Base-by-base conservation (phyloP, 2,797 vertebrate species). In the Xiphophorus birchmanni region DNA sequence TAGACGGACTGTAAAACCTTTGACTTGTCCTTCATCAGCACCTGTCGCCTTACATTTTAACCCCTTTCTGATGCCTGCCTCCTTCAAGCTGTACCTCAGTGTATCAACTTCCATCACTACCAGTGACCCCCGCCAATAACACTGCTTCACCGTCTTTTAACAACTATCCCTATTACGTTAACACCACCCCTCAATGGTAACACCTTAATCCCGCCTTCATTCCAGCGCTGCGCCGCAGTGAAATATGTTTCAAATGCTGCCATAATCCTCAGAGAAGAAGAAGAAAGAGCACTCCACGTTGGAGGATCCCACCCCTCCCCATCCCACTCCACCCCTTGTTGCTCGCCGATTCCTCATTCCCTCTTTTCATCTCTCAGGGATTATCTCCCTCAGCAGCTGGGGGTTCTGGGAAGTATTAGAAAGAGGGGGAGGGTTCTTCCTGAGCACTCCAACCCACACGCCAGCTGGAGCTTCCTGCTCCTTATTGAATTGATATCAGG, bases 331-430 rank as follows among this genome's bases (percentile, higher is more conserved):
- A 72, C 69, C 69, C 87, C 90, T 72, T 72, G 74, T 85, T 48
- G 80, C 89, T 93, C 56, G 18, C 72, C 88, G 56, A 89, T 90
- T 90, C 88, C 89, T 84, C 75, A 6, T 83, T 92, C 91, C 92
- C 90, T 89, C 87, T 90, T 91, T 91, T 95, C 95, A 96, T 96
- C 95, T 96, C 93, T 89, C 86, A 94, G 94, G 95, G 96, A 96
- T 96, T 96, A 96, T 91, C 91, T 88, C 73, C 74, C 84, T 74
- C 87, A 73, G 86, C 89, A 91, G 90, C 92, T 79, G 77, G 84
- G 94, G 90, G 93, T 95, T 93, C 92, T 93, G 91, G 95, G 95
- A 95, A 95, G 95, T 95, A 93, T 93, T 92, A 84, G 94, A 94
- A 93, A 92, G 87, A 80, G 79, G 86, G 86, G 86, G 84, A 80